These are phyloP conservation scores for Zaprionus bogoriensis DNA, from an alignment of 2,888 invertebrate species.

Conservation along the genomic window DNA sequence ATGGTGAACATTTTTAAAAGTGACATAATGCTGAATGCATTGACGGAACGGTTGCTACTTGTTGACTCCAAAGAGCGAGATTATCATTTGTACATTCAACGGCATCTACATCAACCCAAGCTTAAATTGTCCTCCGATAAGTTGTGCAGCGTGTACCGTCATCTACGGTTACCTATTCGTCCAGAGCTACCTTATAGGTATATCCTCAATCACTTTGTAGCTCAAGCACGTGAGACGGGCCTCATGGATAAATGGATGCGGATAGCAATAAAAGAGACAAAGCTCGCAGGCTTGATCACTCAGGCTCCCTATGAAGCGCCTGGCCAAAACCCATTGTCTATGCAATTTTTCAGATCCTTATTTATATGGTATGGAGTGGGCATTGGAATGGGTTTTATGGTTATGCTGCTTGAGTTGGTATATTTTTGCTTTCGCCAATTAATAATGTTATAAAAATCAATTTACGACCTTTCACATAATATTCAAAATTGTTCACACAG, in stretches of 20 bases:
- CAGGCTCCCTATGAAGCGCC: conserved; percentile 2
- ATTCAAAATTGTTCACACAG: too few species aligned
- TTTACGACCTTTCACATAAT: too few species aligned
- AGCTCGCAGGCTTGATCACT: neutral
- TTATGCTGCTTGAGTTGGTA: neutral
- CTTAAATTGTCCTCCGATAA: neutral
- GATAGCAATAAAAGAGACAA: neutral
- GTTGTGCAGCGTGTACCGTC: neutral
- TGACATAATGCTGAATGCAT: neutral
- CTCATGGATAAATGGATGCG: conserved; percentile 4
- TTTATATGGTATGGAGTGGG: neutral
- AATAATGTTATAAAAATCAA: too few species aligned
- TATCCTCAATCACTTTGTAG: neutral
- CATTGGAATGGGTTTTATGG: neutral
- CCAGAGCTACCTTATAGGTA: neutral
- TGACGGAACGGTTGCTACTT: neutral
- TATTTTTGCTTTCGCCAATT: too few species aligned
- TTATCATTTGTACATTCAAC: conserved; percentile 1
- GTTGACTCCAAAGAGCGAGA: conserved; percentile 3
- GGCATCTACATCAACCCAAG: conserved; percentile 3
- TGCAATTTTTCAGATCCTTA: neutral
- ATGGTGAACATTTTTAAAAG: neutral
- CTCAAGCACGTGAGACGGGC: neutral
- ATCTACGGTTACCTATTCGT: neutral
- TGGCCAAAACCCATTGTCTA: neutral